Evolutionary conservation across 2,797 vertebrate genomes (phyloP).

Genomic region (Orientallactaga sibirica): DNA sequence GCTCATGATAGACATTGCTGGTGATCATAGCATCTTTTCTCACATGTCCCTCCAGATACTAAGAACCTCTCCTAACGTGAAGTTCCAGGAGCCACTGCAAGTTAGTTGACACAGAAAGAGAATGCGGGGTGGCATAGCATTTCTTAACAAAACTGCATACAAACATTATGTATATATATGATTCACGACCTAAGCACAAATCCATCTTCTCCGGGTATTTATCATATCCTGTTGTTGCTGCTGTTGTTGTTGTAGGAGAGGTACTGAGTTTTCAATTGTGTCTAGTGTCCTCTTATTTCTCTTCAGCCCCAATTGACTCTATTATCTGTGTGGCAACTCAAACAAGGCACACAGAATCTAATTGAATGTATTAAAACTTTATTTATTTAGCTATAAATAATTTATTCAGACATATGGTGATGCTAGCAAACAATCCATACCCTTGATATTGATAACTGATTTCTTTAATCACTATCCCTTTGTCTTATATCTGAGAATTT

Average conservation of each 20-base stretch:
- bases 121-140: not conserved
- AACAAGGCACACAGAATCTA: conserved; percentile 25
- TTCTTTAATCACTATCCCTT: conserved; percentile 1
- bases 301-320: conserved; percentile 24
- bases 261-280: not conserved
- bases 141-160: not conserved
- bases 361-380: not conserved
- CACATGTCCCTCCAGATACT: not conserved
- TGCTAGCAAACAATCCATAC: not conserved
- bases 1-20: not conserved
- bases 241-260: not conserved
- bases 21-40: not conserved
- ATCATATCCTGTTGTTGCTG: not conserved
- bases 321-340: not conserved
- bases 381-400: not conserved
- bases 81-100: not conserved
- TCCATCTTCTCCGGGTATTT: not conserved
- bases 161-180: not conserved
- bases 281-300: not conserved
- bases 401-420: not conserved
- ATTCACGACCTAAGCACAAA: not conserved
- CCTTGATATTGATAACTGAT: not conserved
- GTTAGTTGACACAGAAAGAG: not conserved
- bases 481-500: conserved; percentile 6
- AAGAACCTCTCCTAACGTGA: not conserved